phyloP scores from a whole-genome alignment of 2,888 invertebrate genomes.

The Plutella xylostella region DNA sequence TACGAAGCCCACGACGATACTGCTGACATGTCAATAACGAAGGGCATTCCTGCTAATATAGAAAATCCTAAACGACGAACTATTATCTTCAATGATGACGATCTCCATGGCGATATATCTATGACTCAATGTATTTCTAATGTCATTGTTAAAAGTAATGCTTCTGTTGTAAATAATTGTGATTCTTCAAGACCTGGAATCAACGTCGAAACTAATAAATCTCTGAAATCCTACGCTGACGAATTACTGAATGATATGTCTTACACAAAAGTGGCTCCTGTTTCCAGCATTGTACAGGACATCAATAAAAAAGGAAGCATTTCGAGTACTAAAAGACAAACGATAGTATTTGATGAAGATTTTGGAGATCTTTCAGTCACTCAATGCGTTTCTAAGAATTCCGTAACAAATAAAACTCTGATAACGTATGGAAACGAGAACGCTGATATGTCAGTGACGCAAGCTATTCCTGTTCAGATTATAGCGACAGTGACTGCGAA shows the following conservation, averaged over 20 bases:
- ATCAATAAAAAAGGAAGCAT: neutral
- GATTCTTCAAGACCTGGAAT: too few species aligned
- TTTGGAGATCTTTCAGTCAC: slow-evolving; percentile 5
- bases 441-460: slow-evolving; percentile 1
- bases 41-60: neutral
- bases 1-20: neutral
- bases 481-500: neutral
- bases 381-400: neutral
- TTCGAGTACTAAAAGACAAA: neutral
- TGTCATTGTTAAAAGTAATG: neutral
- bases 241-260: neutral
- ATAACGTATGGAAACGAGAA: neutral
- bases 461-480: neutral
- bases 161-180: too few species aligned
- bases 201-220: too few species aligned
- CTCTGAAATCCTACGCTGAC: too few species aligned
- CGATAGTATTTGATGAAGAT: slow-evolving; percentile 1
- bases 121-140: neutral
- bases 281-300: neutral
- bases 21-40: neutral
- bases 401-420: neutral
- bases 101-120: neutral
- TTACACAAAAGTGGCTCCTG: neutral
- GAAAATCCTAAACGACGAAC: slow-evolving; percentile 4
- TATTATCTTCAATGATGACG: slow-evolving; percentile 1